Conservation (phyloP, 1,140 invertebrate genomes). For the Diorhabda sublineata region DNA sequence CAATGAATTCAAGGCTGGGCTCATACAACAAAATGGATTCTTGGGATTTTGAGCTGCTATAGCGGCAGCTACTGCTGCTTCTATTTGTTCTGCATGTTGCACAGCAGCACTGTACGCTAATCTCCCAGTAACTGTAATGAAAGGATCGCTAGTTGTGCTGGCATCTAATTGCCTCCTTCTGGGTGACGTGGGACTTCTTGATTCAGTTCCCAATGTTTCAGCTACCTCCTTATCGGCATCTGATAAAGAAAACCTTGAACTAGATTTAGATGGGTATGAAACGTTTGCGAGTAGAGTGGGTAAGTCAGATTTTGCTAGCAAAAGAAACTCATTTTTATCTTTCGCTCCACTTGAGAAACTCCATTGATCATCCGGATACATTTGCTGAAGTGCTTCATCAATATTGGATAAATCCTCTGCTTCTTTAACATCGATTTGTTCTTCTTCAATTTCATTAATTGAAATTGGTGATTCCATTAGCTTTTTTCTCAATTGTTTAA, state of each 20-base stretch:
- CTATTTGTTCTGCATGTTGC: constrained; percentile 55
- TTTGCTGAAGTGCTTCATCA: constrained; percentile 65
- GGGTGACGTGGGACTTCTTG: constrained; percentile 51
- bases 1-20: constrained; percentile 49
- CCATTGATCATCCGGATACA: constrained; percentile 70
- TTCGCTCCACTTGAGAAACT: constrained; percentile 62
- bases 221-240: constrained; percentile 54
- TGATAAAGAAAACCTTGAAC: constrained; percentile 54
- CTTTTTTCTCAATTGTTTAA: constrained; percentile 69
- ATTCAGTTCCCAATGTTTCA: constrained; percentile 49
- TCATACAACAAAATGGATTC: constrained; percentile 47
- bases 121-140: constrained; percentile 56
- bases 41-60: constrained; percentile 35
- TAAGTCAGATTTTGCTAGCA: constrained; percentile 45
- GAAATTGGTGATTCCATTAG: constrained; percentile 56
- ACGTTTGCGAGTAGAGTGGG: constrained; percentile 33
- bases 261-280: constrained; percentile 52
- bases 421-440: constrained; percentile 48
- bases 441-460: constrained; percentile 49
- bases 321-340: constrained; percentile 55
- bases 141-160: constrained; percentile 52
- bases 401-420: constrained; percentile 62
- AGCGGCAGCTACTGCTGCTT: constrained; percentile 32
- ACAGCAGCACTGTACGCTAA: constrained; percentile 58
- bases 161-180: constrained; percentile 52